Base-by-base conservation (phyloP, 1,140 invertebrate species). In the Penaeus indicus region DNA sequence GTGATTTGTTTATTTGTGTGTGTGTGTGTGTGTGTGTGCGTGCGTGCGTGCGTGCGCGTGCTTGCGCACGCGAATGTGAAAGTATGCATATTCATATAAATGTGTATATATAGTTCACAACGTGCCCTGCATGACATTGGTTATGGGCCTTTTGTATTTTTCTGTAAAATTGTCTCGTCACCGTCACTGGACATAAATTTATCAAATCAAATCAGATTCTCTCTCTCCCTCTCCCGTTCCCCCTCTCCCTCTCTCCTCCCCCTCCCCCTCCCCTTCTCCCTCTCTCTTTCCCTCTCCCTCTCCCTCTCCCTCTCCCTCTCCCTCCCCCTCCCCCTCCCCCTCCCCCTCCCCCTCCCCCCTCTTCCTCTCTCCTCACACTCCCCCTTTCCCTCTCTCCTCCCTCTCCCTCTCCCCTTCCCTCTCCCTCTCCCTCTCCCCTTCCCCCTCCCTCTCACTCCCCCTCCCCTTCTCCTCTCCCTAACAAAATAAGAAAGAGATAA, bases 11-110 rank as follows among this genome's bases (percentile, higher is more conserved):
- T 64, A n/a, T 64, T 16, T 64, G 63, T 64, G 63, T 64, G 63
- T 64, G 63, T 64, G 63, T 64, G 63, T 64, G 63, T 64, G 63
- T 64, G 63, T 64, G 63, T 64, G 63, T 64, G 63, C n/a, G 63
- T 64, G 63, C n/a, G 63, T 64, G 72, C 42, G 72, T 75, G 72
- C 42, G 72, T 75, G 72, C 42, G 72, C 42, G 72, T 75, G 72
- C 42, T 25, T 75, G 72, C 42, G 72, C 42, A 38, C 42, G 72
- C 42, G 32, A 32, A 32, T 32, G 32, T 32, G 32, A 32, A 32
- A 32, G 32, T 32, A n/a, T n/a, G 32, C 32, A 32, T 32, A 32
- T 32, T 32, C 32, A 32, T 32, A 32, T 32, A 32, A 32, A 32
- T 32, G 32, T 32, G 32, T 32, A 32, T 32, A 32, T 32, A 32